Percentiles rank a stretch among this genome's conserved stretches.
phyloP scores from a whole-genome alignment of 2,888 invertebrate species.

The Parelbella ahira region DNA sequence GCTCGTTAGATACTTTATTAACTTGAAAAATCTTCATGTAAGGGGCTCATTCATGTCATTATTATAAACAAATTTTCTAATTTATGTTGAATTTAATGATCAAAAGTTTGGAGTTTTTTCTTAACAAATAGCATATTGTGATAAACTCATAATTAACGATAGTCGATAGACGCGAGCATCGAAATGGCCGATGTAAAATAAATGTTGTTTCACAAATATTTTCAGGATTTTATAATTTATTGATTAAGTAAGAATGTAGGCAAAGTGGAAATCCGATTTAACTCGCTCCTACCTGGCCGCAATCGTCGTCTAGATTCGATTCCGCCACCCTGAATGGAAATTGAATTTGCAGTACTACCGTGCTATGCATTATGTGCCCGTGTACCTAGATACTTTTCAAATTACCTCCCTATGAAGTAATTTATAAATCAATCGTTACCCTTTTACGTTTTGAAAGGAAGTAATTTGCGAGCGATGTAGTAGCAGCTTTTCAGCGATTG shows the following conservation, averaged over 20 bases:
- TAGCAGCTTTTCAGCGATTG: constrained; percentile 2
- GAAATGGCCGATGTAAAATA: too few species aligned
- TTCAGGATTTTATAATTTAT: constrained; percentile 41
- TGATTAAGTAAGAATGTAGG: constrained; percentile 41
- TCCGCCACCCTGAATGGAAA: constrained; percentile 62
- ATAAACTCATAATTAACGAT: too few species aligned
- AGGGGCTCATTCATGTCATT: too few species aligned
- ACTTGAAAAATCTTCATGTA: too few species aligned
- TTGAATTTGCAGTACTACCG: constrained; percentile 66
- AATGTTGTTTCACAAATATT: constrained; percentile 25
- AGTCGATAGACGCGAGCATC: too few species aligned
- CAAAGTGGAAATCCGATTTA: constrained; percentile 66
- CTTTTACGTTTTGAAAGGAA: constrained; percentile 5
- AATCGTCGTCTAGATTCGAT: constrained; percentile 68
- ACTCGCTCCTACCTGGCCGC: constrained; percentile 63
- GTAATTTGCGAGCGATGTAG: constrained; percentile 5
- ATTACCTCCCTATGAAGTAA: constrained; percentile 39
- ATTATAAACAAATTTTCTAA: too few species aligned
- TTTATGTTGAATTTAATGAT: too few species aligned
- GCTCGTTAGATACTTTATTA: too few species aligned
- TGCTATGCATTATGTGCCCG: constrained; percentile 58
- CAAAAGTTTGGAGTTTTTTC: too few species aligned
- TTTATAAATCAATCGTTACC: constrained; percentile 12
- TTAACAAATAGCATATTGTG: too few species aligned
- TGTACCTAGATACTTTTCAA: constrained; percentile 48